Conservation (phyloP, 2,113 vertebrate genomes). For the Muntiacus muntjak region DNA sequence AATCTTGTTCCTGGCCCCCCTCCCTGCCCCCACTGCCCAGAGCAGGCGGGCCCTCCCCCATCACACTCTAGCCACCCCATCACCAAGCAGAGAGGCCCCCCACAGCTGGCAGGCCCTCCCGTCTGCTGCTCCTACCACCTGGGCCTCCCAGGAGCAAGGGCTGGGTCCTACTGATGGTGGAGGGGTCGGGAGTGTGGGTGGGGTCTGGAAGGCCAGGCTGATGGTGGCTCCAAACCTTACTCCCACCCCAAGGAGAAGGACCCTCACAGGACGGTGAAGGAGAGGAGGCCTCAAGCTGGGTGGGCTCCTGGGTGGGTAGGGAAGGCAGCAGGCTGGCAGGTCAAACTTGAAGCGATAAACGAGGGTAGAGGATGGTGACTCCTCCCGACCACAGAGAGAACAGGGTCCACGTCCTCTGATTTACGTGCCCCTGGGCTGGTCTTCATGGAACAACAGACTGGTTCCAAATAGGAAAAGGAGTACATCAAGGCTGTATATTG, state of each 20-base stretch:
- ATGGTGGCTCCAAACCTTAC: no score
- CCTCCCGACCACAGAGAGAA: not conserved
- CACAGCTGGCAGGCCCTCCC: fast-evolving
- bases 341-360: not conserved
- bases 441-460: not conserved
- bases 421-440: not conserved
- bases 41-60: not conserved
- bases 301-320: not conserved
- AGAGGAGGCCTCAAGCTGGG: not conserved
- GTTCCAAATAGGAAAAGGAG: not conserved
- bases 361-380: not conserved
- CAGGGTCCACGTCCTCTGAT: not conserved
- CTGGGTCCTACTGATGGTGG: not conserved
- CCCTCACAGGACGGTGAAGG: not conserved
- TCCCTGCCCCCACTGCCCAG: not conserved
- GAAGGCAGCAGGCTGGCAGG: not conserved
- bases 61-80: not conserved
- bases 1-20: fast-evolving
- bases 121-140: not conserved
- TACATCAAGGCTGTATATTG: not conserved
- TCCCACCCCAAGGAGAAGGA: not conserved
- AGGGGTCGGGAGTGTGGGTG: not conserved
- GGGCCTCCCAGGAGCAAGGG: not conserved
- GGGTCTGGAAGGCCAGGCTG: not conserved
- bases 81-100: not conserved